A percentile compares a stretch with the other conserved stretches of the same genome.
phyloP scores from a whole-genome alignment of 2,113 vertebrate genomes.

The Sardina pilchardus region DNA sequence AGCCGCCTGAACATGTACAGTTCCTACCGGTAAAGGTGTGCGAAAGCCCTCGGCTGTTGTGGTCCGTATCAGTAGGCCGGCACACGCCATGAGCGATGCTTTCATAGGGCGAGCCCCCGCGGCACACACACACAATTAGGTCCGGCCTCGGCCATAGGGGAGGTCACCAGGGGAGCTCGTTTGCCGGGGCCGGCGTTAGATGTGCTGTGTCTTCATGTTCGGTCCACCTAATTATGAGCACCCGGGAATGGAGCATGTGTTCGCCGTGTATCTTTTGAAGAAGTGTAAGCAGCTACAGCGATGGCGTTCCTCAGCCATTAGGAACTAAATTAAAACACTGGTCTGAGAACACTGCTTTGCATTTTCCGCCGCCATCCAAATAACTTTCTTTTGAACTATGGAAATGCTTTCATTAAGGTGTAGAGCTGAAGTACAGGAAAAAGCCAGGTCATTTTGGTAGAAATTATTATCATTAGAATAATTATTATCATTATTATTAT shows the following conservation, averaged over 20 bases:
- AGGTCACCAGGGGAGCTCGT: constrained; percentile 1
- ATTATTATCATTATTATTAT: background rate
- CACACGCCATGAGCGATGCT: background rate
- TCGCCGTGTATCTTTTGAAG: background rate
- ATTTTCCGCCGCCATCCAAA: background rate
- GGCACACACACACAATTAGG: background rate
- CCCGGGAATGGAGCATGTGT: background rate
- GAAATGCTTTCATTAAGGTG: background rate
- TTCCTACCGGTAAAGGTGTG: background rate
- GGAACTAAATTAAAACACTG: background rate
- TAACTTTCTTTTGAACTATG: background rate
- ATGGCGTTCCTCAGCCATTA: background rate
- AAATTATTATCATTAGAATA: background rate
- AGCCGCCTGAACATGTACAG: background rate
- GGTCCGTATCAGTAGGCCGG: background rate
- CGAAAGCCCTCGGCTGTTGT: background rate
- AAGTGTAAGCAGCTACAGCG: background rate
- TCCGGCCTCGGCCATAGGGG: background rate
- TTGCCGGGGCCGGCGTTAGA: background rate
- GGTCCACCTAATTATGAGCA: background rate
- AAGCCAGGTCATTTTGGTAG: background rate
- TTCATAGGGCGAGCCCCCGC: background rate
- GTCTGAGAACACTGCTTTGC: background rate
- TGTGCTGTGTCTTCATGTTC: constrained; percentile 6
- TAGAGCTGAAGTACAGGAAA: background rate